These are phyloP conservation scores for Cherax quadricarinatus DNA, from an alignment of 1,140 invertebrate genomes.

Conservation along the genomic window DNA sequence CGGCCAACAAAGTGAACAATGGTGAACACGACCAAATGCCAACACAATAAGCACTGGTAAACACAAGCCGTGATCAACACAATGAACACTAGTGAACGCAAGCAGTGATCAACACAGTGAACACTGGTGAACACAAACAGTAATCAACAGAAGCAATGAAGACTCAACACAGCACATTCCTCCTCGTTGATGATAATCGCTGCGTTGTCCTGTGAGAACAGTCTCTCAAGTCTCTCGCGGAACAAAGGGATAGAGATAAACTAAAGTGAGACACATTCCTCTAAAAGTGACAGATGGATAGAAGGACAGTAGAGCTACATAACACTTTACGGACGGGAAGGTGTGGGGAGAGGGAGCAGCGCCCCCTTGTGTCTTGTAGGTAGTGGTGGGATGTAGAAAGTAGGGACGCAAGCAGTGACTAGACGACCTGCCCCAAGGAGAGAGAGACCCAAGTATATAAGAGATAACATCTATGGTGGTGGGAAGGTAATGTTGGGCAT, in stretches of 20 bases:
- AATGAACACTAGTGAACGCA: not conserved
- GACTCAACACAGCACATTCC: not conserved
- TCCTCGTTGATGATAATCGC: not conserved
- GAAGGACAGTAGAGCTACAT: constrained; percentile 9
- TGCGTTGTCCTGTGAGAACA: not conserved
- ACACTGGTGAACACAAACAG: too few species aligned
- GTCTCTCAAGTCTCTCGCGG: not conserved
- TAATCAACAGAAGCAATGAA: too few species aligned
- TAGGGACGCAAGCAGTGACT: constrained; percentile 17
- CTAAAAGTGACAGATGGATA: not conserved
- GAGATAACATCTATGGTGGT: too few species aligned
- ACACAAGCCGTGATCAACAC: too few species aligned
- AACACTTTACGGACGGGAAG: constrained; percentile 49
- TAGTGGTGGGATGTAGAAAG: not conserved
- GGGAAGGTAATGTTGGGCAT: too few species aligned
- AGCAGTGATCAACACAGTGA: not conserved
- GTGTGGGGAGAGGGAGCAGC: not conserved
- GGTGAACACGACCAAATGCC: too few species aligned
- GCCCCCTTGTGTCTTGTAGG: not conserved
- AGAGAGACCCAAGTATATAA: constrained; percentile 17
- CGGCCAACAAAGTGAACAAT: too few species aligned
- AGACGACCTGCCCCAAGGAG: constrained; percentile 10
- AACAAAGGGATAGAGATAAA: not conserved
- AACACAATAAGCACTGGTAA: too few species aligned
- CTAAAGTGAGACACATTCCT: too few species aligned